phyloP scores from a whole-genome alignment of 2,113 vertebrate genomes.

The Puma concolor region DNA sequence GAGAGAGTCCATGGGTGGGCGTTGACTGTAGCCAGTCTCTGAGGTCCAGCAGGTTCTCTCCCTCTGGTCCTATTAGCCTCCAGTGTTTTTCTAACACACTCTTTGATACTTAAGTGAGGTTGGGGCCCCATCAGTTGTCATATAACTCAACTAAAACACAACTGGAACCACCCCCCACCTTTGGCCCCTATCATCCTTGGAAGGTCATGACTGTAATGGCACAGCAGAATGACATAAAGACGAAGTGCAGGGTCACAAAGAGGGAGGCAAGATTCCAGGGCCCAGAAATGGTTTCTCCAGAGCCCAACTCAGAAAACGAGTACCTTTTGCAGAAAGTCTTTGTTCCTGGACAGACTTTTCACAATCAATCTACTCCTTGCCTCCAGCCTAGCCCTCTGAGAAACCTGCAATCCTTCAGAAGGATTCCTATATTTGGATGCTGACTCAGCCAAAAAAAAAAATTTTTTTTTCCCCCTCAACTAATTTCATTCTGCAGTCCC shows the following conservation, averaged over 20 bases:
- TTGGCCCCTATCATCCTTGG: not conserved
- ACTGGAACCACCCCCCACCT: not conserved
- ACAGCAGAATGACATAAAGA: not conserved
- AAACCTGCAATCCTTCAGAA: constrained; percentile 48
- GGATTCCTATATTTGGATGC: constrained; percentile 51
- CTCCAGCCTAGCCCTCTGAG: constrained; percentile 53
- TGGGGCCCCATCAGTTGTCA: not conserved
- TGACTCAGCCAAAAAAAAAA: constrained; percentile 67
- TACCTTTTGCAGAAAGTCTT: constrained; percentile 33
- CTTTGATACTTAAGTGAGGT: not conserved
- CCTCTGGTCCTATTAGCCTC: not conserved
- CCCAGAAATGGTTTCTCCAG: not conserved
- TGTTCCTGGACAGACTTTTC: constrained; percentile 32
- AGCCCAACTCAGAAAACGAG: not conserved
- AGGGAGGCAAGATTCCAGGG: not conserved
- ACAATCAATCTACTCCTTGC: constrained; percentile 18
- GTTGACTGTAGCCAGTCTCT: not conserved
- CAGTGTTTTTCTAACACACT: not conserved
- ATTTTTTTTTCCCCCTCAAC: not conserved
- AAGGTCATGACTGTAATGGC: not conserved
- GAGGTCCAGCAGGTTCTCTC: not conserved
- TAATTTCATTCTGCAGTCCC: constrained; percentile 43
- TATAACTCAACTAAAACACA: not conserved
- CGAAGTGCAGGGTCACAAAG: not conserved
- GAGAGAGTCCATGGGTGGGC: not conserved